Percentiles rank a stretch among this genome's conserved stretches.
These are phyloP conservation scores for Chaetodon trifasciatus DNA, from an alignment of 2,797 vertebrate species.

Conservation along the genomic window DNA sequence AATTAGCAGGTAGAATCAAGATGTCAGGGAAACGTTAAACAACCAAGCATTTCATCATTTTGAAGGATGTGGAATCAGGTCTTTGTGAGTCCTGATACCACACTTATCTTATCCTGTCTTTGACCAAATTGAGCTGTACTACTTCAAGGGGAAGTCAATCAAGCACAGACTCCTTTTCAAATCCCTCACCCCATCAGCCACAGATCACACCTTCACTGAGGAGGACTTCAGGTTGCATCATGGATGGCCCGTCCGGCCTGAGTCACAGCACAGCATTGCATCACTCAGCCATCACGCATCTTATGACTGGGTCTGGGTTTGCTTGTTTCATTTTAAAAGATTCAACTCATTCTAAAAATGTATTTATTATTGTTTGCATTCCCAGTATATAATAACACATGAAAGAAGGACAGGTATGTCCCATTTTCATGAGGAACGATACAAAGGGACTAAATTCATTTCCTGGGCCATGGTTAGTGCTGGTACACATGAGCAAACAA, in stretches of 20 bases:
- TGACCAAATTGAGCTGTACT: conserved; percentile 13
- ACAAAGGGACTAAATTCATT: background rate
- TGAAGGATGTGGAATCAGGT: conserved; percentile 11
- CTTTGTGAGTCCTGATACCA: conserved; percentile 13
- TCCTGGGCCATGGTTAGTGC: background rate
- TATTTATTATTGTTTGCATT: background rate
- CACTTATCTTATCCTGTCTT: conserved; percentile 28
- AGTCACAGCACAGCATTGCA: conserved; percentile 34
- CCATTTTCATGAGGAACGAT: background rate
- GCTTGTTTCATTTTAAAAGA: background rate
- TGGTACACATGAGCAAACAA: background rate
- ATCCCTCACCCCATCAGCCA: conserved; percentile 22
- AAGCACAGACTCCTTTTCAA: conserved; percentile 1
- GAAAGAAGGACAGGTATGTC: background rate
- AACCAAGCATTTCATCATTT: conserved; percentile 30
- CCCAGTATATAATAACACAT: background rate
- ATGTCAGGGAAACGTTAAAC: conserved; percentile 6
- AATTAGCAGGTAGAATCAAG: background rate
- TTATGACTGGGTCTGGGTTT: background rate
- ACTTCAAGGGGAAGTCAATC: conserved; percentile 44
- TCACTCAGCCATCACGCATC: conserved; percentile 19
- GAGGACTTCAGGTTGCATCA: conserved; percentile 32
- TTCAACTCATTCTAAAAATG: background rate
- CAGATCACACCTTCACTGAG: conserved; percentile 27
- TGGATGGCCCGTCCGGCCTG: background rate